A percentile compares a stretch with the other conserved stretches of the same genome.
Evolutionary conservation across 1,140 invertebrate species (phyloP).

Genomic region (Bathynomus jamesi): DNA sequence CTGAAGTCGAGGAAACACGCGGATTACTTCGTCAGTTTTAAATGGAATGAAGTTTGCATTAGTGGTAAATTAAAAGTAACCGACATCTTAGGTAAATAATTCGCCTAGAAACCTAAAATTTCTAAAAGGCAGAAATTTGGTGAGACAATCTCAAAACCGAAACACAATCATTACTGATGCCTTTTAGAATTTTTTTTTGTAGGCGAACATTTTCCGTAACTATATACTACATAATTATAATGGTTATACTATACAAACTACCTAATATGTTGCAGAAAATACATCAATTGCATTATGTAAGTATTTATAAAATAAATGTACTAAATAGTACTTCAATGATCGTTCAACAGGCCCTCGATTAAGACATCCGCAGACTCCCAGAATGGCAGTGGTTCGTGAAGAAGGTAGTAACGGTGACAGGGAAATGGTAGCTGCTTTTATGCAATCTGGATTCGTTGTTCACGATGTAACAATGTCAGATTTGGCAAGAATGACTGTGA

Average conservation of each 20-base stretch:
- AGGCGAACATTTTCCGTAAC: too few relatives aligned
- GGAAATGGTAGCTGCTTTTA: slow-evolving; percentile 93
- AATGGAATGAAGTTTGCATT: background rate
- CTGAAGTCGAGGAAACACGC: slow-evolving; percentile 52
- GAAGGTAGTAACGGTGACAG: slow-evolving; percentile 95
- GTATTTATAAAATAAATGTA: too few relatives aligned
- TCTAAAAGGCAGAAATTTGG: too few relatives aligned
- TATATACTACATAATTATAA: too few relatives aligned
- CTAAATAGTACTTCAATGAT: too few relatives aligned
- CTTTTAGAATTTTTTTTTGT: background rate
- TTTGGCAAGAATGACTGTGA: slow-evolving; percentile 54
- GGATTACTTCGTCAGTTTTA: slow-evolving; percentile 42
- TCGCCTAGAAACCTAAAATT: too few relatives aligned
- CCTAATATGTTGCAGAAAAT: too few relatives aligned
- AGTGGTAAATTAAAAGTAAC: background rate
- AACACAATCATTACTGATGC: background rate
- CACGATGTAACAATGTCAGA: slow-evolving; percentile 90
- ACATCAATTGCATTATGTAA: too few relatives aligned
- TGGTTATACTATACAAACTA: too few relatives aligned
- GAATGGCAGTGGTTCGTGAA: slow-evolving; percentile 85
- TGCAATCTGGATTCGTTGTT: slow-evolving; percentile 76
- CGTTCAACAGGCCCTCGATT: background rate
- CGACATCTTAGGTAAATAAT: too few relatives aligned
- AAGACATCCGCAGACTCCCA: slow-evolving; percentile 42
- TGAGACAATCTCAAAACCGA: background rate